Conservation (phyloP, 2,888 invertebrate genomes). For the Drosophila helvetica region DNA sequence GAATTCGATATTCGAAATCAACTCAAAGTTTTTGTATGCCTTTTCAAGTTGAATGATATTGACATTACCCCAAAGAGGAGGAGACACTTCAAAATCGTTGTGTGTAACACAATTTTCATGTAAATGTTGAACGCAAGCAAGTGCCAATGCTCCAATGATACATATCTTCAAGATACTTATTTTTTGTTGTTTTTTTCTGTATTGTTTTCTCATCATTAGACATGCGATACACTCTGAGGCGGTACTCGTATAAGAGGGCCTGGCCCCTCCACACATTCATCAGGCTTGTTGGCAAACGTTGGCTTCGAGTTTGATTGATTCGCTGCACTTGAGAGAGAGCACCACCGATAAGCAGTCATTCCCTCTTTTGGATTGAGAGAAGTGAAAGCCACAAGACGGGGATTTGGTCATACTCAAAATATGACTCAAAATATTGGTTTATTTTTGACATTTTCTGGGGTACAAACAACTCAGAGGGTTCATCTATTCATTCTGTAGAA, state of each 20-base stretch:
- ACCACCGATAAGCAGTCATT: background rate
- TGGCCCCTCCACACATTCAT: constrained; percentile 23
- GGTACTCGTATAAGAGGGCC: background rate
- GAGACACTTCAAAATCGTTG: constrained; percentile 75
- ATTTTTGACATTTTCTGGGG: background rate
- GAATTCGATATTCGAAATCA: constrained; percentile 61
- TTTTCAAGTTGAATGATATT: constrained; percentile 71
- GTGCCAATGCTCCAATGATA: constrained; percentile 45
- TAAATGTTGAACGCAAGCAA: constrained; percentile 65
- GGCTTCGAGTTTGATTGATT: constrained; percentile 61
- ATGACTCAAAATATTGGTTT: background rate
- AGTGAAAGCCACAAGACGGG: background rate
- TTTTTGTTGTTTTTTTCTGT: constrained; percentile 36
- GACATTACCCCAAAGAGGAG: constrained; percentile 69
- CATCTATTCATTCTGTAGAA: too few species aligned
- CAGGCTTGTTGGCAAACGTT: constrained; percentile 48
- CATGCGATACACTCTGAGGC: constrained; percentile 12
- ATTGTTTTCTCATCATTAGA: constrained; percentile 42
- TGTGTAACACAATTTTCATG: constrained; percentile 47
- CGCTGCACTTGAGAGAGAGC: constrained; percentile 59
- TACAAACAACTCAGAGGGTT: background rate
- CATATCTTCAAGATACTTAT: constrained; percentile 23
- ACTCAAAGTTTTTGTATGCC: constrained; percentile 21
- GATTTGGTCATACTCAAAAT: background rate
- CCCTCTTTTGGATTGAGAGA: background rate